A percentile compares a stretch with the other conserved stretches of the same genome.
phyloP scores from a whole-genome alignment of 1,140 invertebrate species.

The Caerostris darwini region DNA sequence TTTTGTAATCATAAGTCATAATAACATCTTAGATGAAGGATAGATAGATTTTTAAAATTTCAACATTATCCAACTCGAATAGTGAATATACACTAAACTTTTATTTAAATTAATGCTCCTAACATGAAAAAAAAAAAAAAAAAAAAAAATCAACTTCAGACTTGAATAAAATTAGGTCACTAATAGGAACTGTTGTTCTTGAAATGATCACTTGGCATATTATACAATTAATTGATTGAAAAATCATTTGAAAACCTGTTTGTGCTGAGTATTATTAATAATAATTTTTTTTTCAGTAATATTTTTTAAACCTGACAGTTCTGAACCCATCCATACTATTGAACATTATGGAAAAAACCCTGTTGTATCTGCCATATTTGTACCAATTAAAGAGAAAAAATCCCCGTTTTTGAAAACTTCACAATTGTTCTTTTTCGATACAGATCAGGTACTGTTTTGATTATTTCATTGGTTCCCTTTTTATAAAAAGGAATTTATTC shows the following conservation, averaged over 20 bases:
- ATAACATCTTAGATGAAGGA: background rate
- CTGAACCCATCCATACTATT: conserved; percentile 8
- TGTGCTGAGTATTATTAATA: background rate
- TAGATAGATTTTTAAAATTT: background rate
- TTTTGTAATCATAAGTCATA: background rate
- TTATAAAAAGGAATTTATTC: background rate
- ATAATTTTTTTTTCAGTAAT: conserved; percentile 27
- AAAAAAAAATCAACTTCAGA: background rate
- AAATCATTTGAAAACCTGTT: too few relatives aligned
- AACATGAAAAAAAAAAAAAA: background rate
- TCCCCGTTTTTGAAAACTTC: background rate
- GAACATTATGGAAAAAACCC: background rate
- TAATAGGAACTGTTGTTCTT: background rate
- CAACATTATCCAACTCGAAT: background rate
- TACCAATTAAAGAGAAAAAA: conserved; percentile 13
- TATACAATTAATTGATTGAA: background rate
- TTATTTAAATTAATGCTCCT: background rate
- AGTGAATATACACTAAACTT: background rate
- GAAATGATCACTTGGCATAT: background rate
- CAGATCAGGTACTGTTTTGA: conserved; percentile 49
- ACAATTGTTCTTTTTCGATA: conserved; percentile 57
- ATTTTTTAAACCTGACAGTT: conserved; percentile 41
- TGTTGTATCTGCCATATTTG: conserved; percentile 28
- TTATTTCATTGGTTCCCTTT: background rate
- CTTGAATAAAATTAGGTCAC: background rate